Conservation (phyloP, 2,113 vertebrate genomes). For the Sceloporus undulatus region DNA sequence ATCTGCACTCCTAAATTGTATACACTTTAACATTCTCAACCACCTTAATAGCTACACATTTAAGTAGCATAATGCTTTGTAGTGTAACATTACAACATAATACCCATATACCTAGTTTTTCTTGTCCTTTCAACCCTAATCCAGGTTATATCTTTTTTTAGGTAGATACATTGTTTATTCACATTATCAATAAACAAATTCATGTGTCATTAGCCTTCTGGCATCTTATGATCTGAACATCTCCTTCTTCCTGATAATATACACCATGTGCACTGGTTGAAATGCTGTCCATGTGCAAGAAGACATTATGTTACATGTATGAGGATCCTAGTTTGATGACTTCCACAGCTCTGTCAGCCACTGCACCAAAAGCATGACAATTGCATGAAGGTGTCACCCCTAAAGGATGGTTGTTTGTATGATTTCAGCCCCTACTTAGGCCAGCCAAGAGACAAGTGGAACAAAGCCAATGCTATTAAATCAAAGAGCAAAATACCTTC, state of each 20-base stretch:
- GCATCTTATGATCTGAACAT: not conserved
- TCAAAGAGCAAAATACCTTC: constrained; percentile 13
- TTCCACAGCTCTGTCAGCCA: not conserved
- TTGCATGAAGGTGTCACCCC: not conserved
- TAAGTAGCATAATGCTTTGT: not conserved
- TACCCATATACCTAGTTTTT: not conserved
- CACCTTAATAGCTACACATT: not conserved
- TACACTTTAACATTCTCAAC: not conserved
- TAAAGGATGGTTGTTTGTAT: no score
- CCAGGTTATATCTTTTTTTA: not conserved
- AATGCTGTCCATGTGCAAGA: accelerated
- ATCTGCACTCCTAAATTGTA: not conserved
- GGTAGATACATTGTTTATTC: no score
- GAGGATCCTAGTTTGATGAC: no score
- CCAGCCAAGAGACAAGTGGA: not conserved
- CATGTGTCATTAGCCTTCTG: not conserved
- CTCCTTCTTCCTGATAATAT: not conserved
- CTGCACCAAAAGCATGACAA: not conserved
- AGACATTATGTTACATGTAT: no score
- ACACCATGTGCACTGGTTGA: not conserved
- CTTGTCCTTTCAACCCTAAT: not conserved
- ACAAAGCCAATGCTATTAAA: not conserved
- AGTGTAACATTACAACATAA: not conserved
- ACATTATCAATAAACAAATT: not conserved
- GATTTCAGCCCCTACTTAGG: not conserved